Evolutionary conservation across 2,113 vertebrate species (phyloP), one percentile per base, ranked within the genome.

Genomic region (Clarias magur): DNA sequence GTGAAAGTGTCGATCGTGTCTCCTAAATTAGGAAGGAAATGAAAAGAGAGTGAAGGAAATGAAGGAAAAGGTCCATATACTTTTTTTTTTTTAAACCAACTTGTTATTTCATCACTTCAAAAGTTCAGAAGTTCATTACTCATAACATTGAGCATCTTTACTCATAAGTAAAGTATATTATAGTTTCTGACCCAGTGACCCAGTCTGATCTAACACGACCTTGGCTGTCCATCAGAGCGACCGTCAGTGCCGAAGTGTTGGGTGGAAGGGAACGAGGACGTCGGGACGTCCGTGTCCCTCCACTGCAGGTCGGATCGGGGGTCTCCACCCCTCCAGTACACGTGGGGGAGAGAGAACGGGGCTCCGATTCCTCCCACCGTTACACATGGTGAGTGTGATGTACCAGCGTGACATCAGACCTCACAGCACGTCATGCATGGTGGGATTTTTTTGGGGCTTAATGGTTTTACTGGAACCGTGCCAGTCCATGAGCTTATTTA

Each of bases 231-330:
- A 89, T 59, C 92, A 98, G 97, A 91, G 76, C 95, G 93, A 4
- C 97, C 97, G 0, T 94, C 94, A 0, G 80, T 88, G 23, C 97
- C 97, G 0, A 92, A 93, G 92, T 98, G 97, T 90, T 96, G 94
- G 96, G 84, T 91, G 10, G 95, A 97, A 72, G 96, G 96, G 21
- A 91, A 91, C 21, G 82, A 93, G 86, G 42, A 86, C 0, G 89
- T 93, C 0, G 96, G 96, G 5, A 85, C 92, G 0, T 90, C 95
- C 2, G 82, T 96, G 87, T 92, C 95, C 0, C 91, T 98, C 87
- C 95, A 94, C 83, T 98, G 97, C 92, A 92, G 92, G 62, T 94
- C 97, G 68, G 94, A 91, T 0, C 88, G 91, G 3, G 97, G 97
- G 7, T 93, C 95, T 70, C 70, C 91, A 3, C 96, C 97, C 3